Evolutionary conservation across 2,888 invertebrate genomes (phyloP).

Genomic region (Drosophila peninsularis): DNA sequence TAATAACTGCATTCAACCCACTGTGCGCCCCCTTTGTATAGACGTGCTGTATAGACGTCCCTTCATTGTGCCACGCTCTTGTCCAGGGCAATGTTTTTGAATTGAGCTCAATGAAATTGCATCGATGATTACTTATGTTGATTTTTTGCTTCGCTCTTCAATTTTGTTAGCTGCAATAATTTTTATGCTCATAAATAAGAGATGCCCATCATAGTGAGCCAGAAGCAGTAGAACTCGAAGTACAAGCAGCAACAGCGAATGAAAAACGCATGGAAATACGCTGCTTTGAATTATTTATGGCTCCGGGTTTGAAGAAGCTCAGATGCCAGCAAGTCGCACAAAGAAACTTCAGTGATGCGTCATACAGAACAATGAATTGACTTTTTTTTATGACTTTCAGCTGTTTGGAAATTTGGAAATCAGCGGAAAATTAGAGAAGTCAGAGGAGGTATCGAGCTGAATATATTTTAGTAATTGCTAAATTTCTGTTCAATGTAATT

Average conservation of each 20-base stretch:
- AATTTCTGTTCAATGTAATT: too few relatives aligned
- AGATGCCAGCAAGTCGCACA: slow-evolving; percentile 41
- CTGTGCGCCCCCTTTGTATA: slow-evolving; percentile 34
- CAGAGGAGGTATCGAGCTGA: background rate
- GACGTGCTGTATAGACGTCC: slow-evolving; percentile 31
- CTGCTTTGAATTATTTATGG: slow-evolving; percentile 80
- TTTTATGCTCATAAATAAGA: slow-evolving; percentile 70
- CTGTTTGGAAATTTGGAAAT: slow-evolving; percentile 7
- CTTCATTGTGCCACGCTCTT: slow-evolving; percentile 27
- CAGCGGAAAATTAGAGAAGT: background rate
- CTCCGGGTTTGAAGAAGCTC: slow-evolving; percentile 16
- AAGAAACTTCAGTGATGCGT: slow-evolving; percentile 57
- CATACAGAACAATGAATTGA: slow-evolving; percentile 55
- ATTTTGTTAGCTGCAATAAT: slow-evolving; percentile 48
- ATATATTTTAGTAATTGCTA: too few relatives aligned
- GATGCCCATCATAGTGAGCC: slow-evolving; percentile 29
- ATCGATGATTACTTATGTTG: slow-evolving; percentile 79
- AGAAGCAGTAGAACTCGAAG: background rate
- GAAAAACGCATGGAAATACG: slow-evolving; percentile 61
- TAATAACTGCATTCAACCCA: slow-evolving; percentile 24
- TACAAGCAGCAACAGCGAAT: background rate
- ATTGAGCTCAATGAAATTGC: slow-evolving; percentile 80
- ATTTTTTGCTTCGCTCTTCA: slow-evolving; percentile 64
- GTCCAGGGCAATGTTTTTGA: slow-evolving; percentile 72
- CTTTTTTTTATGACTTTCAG: background rate